phyloP scores from a whole-genome alignment of 2,888 invertebrate genomes.

The Anticlea derivata region DNA sequence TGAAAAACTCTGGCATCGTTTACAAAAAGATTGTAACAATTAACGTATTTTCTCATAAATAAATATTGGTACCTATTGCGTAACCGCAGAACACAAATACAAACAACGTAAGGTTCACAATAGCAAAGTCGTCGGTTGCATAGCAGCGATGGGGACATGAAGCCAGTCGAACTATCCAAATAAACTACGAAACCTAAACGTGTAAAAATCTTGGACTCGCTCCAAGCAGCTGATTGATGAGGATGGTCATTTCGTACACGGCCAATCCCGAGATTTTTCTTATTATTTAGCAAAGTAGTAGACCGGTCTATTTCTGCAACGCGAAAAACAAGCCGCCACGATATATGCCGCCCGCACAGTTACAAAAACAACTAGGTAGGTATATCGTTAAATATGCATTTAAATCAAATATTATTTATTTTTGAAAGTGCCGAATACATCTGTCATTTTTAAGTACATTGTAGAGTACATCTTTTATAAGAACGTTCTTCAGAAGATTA shows the following conservation, averaged over 20 bases:
- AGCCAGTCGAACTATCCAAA: slow-evolving; percentile 72
- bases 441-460: slow-evolving; percentile 16
- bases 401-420: slow-evolving; percentile 31
- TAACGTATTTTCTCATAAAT: slow-evolving; percentile 27
- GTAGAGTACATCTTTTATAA: too few relatives aligned
- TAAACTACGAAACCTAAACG: slow-evolving; percentile 82
- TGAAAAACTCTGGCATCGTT: slow-evolving; percentile 27
- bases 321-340: slow-evolving; percentile 77
- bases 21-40: slow-evolving; percentile 29
- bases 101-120: slow-evolving; percentile 36
- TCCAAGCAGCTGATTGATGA: slow-evolving; percentile 84
- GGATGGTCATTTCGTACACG: slow-evolving; percentile 84
- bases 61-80: slow-evolving; percentile 27
- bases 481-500: too few relatives aligned
- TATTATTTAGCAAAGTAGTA: slow-evolving; percentile 82
- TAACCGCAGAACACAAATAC: slow-evolving; percentile 26
- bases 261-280: slow-evolving; percentile 82
- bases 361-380: slow-evolving; percentile 48
- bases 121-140: slow-evolving; percentile 41
- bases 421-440: slow-evolving; percentile 12
- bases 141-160: slow-evolving; percentile 56
- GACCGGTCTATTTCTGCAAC: slow-evolving; percentile 79
- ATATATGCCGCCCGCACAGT: slow-evolving; percentile 65
- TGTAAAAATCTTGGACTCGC: slow-evolving; percentile 80
- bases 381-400: slow-evolving; percentile 42